Evolutionary conservation across 1,140 invertebrate genomes (phyloP), one percentile per base, ranked within the genome.

Genomic region (Heliconius hewitsoni): DNA sequence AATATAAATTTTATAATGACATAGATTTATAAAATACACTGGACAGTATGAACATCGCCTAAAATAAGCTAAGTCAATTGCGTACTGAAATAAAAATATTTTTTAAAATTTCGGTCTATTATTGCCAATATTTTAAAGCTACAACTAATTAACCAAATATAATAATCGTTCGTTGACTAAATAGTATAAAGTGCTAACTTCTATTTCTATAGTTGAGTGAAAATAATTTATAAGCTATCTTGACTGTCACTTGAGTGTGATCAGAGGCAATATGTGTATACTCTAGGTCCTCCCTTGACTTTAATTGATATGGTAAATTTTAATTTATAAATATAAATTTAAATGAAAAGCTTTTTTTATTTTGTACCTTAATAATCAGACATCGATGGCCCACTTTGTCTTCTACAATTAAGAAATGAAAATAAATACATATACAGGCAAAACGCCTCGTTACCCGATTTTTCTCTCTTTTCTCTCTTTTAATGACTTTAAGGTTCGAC

Each of bases 111-210:
- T 79, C 73, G 74, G 55, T 80, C 74, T 80, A 80, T 80, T 18
- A 76, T 76, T 80, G 46, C 46, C 74, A 76, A 80, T 73, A 80
- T 71, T 79, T 79, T 73, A 30, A 52, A 60, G 72, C 79, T 80
- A 80, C 74, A 34, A 55, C 79, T 80, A 80, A 71, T 42, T 19
- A 76, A 74, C 50, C 72, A 74, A 71, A 75, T 39, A 27, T 42
- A 30, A 76, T 70, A 71, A 66, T 66, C n/a, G n/a, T 30, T 66
- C 23, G 27, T 66, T n/a, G 60, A 66, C 60, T 66, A 66, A 66
- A 66, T 16, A 66, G 60, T 1, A 66, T 66, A 66, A 66, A 66
- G 60, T 66, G 60, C 60, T 66, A 66, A 66, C 60, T 30, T 30
- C 23, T 23, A 52, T 18, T 52, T 19, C 2, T n/a, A 57, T 23